Evolutionary conservation across 2,113 vertebrate genomes (phyloP), one percentile per base, ranked within the genome.

Genomic region (Nycticebus coucang): DNA sequence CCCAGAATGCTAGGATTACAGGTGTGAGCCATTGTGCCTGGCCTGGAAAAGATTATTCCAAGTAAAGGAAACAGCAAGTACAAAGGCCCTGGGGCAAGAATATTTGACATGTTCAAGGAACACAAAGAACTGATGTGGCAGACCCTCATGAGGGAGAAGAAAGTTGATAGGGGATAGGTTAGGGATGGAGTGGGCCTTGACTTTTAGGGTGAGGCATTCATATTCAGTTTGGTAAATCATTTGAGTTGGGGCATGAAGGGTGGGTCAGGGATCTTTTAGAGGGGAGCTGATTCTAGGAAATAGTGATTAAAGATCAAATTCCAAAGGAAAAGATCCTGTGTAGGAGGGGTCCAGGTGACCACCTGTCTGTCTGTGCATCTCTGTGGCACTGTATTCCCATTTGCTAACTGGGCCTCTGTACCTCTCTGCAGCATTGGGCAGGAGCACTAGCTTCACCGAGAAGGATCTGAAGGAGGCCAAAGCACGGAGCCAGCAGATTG

Each of bases 391-490:
- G 15, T 81, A 22, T 66, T 35, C 55, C 72, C 53, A 1, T 14
- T 18, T 60, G 26, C 91, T 98, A 97, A 98, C 91, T 13, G 5
- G 64, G 9, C 66, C 79, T 93, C 93, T 97, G 66, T 94, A 96
- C 94, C 68, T 94, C 81, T 93, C 93, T 10, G 79, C 97, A 99
- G 99, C 98, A 69, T 94, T 99, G 78, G 98, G 98, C 93, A 98
- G 99, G 91, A 99, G 99, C 22, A 98, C 99, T 89, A 99, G 99
- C 97, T 97, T 99, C 93, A 99, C 99, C 0, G 99, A 99, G 97
- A 99, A 99, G 97, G 99, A 99, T 95, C 98, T 99, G 87, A 99
- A 99, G 92, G 99, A 99, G 97, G 99, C 99, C 5, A 99, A 99
- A 35, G 98, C 98, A 0, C 98, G 98, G 93, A 99, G 99, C 97